Base-by-base conservation (phyloP, 2,888 invertebrate species). In the Boloria selene region DNA sequence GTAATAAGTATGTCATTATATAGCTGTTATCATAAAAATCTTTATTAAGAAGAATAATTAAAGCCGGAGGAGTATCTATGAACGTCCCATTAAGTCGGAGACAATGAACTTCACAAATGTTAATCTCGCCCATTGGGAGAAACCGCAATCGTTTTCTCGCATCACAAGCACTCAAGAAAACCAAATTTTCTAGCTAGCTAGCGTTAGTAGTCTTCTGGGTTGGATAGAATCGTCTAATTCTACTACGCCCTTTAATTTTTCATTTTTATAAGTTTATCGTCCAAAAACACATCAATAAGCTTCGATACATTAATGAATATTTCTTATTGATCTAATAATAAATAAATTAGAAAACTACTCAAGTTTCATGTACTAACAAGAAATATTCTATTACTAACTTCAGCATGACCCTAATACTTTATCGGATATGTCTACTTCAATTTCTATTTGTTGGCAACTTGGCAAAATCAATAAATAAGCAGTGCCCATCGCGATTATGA, bases 1-100 rank as follows among this genome's bases (percentile, higher is more conserved):
- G 78, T 78, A 79, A 81, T 74, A 61, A 55, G 70, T 72, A 82
- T 80, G n/a, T 38, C 70, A 84, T 86, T 81, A 83, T 75, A 70
- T 75, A 80, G 79, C 77, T 79, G 81, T 83, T 81, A 56, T 18
- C 65, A 54, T 70, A 70, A 71, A 72, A 69, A 72, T 65, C 16
- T 53, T 44, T 65, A 63, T 69, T 44, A 63, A 66, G 50, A 64
- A n/a, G 50, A 53, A 50, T 55, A 64, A 59, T 67, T 61, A 64
- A 67, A 54, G 38, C 16, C 22, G 22, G 1, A 14, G 16, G 44
- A 55, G 51, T 47, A 55, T 31, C 42, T 53, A 59, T 44, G 52
- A 42, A 47, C 10, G n/a, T 42, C 45, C 53, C 54, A 65, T 62
- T 60, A 61, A 18, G 17, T 63, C 50, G 26, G 50, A 63, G 14